These are phyloP conservation scores for Onychomys leucogaster DNA, from an alignment of 2,797 vertebrate genomes.

Conservation along the genomic window DNA sequence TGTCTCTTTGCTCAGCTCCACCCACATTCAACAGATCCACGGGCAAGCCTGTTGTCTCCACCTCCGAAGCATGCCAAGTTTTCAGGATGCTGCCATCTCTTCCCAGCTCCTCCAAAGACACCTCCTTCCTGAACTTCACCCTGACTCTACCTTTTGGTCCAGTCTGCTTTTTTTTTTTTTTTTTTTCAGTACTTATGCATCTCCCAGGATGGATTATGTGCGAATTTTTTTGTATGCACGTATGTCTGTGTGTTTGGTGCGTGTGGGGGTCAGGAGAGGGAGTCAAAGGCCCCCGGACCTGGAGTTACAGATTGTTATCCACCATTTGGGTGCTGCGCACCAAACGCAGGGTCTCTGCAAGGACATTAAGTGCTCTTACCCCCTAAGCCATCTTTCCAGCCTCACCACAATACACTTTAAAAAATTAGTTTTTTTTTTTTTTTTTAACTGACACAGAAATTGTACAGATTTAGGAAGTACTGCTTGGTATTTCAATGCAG, in stretches of 20 bases:
- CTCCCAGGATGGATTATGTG: not conserved
- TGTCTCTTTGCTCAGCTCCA: not conserved
- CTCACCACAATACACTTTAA: not conserved
- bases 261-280: not conserved
- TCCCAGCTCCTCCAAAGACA: not conserved
- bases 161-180: not conserved
- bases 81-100: not conserved
- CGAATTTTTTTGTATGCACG: not conserved
- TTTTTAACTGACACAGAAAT: not conserved
- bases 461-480: not conserved
- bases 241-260: not conserved
- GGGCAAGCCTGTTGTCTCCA: rapidly evolving
- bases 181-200: not conserved
- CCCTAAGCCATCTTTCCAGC: not conserved
- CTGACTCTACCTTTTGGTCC: not conserved
- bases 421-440: not conserved
- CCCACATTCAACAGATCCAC: not conserved
- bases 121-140: not conserved
- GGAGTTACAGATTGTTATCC: not conserved
- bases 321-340: not conserved
- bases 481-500: not conserved
- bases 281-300: not conserved
- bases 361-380: not conserved
- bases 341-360: not conserved
- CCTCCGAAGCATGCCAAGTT: no score